Evolutionary conservation across 2,888 invertebrate genomes (phyloP), one percentile per base, ranked within the genome.

Genomic region (Myopa testacea): DNA sequence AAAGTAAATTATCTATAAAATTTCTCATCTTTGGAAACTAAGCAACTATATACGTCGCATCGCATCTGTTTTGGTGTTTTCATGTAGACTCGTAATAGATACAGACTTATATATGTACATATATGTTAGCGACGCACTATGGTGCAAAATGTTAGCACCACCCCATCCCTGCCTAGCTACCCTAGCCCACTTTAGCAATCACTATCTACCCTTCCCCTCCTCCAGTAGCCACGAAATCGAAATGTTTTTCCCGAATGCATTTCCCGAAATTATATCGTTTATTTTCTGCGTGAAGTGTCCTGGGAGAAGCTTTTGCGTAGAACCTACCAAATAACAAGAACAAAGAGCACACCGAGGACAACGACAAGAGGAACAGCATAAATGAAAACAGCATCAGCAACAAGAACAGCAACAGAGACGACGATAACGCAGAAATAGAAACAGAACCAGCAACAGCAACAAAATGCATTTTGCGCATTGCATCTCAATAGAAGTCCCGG

Each of bases 401-500:
- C 50, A 50, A 50, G 50, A 50, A 50, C 50, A 14, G 50, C 26
- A 65, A 37, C 8, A 62, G 26, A 62, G 26, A 62, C 4, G 26
- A 26, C 70, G 14, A 50, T 14, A 50, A n/a, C 38, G 34, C 55
- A 70, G 12, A 4, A 58, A 12, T 19, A 16, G 62, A 70, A 65
- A 63, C 19, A n/a, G 65, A 26, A 74, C 63, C 50, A 7, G 52
- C 38, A 58, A 55, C 72, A 38, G 1, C 74, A 67, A 67, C 74
- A 40, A 69, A 69, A 69, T 69, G 69, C 68, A 75, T 60, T 74
- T 52, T 74, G 78, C 78, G 74, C 78, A 78, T 62, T 75, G 78
- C 78, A 78, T 69, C 71, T 78, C 78, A 78, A 78, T 76, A 45
- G 71, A 63, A 72, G 55, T 76, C 72, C 76, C 40, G 72, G 76